phyloP scores from a whole-genome alignment of 35 echinoderm and acorn worm species.

The Apostichopus californicus region DNA sequence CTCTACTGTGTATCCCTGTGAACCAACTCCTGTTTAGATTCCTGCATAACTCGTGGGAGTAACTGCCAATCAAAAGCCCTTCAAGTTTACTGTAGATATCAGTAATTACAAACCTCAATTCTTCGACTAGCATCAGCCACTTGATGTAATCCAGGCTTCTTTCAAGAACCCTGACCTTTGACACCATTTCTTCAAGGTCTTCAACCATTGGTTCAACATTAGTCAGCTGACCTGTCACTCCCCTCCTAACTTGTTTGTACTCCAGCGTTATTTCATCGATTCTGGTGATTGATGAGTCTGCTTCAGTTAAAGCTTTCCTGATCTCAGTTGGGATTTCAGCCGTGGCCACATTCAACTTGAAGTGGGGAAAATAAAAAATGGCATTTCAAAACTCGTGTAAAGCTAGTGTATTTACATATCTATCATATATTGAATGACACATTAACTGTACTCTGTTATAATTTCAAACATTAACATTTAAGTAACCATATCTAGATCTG shows the following conservation, averaged over 20 bases:
- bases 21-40: too few species aligned
- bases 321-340: constrained; percentile 58
- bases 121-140: constrained; percentile 86
- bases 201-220: constrained; percentile 76
- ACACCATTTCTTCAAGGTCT: constrained; percentile 60
- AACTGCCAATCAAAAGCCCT: too few species aligned
- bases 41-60: too few species aligned
- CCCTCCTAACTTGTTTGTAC: constrained; percentile 25
- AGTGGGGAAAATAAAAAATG: not conserved
- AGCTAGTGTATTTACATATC: not conserved
- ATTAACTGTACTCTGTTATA: too few species aligned
- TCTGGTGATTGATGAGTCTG: constrained; percentile 9
- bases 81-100: too few species aligned
- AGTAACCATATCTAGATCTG: too few species aligned
- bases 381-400: not conserved
- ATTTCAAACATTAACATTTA: too few species aligned
- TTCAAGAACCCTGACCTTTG: constrained; percentile 86
- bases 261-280: not conserved
- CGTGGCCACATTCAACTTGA: constrained; percentile 45
- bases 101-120: constrained; percentile 69
- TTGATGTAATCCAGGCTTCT: constrained; percentile 96
- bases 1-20: too few species aligned
- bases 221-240: constrained; percentile 42
- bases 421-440: too few species aligned
- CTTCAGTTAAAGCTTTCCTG: constrained; percentile 65